Evolutionary conservation across 2,113 vertebrate genomes (phyloP).

Genomic region (Seriola quinqueradiata): DNA sequence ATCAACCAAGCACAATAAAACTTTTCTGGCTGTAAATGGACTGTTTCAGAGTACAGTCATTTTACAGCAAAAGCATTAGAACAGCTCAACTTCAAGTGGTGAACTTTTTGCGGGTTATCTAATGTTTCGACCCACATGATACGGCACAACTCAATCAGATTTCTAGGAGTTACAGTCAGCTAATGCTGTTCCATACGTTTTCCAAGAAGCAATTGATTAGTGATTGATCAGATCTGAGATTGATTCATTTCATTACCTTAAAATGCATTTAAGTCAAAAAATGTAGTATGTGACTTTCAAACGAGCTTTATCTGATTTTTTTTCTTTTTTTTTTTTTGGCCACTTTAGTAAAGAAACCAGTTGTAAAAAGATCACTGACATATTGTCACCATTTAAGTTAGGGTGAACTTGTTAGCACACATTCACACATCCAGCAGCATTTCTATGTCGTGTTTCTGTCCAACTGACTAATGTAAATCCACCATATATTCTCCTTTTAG

Average conservation of each 20-base stretch:
- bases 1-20: conserved; percentile 5
- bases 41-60: background rate
- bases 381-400: background rate
- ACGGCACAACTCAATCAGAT: background rate
- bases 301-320: too few relatives aligned
- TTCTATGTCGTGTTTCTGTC: too few relatives aligned
- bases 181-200: background rate
- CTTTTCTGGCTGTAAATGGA: background rate
- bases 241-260: background rate
- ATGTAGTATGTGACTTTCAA: background rate
- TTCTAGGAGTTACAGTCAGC: background rate
- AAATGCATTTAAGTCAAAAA: background rate
- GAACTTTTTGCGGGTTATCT: background rate
- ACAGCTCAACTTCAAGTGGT: too few relatives aligned
- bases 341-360: too few relatives aligned
- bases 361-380: too few relatives aligned
- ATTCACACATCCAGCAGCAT: too few relatives aligned
- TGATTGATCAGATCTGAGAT: background rate
- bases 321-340: too few relatives aligned
- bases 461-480: too few relatives aligned
- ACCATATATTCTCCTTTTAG: too few relatives aligned
- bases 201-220: background rate
- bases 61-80: background rate
- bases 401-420: background rate
- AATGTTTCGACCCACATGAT: background rate